Evolutionary conservation across 1,140 invertebrate species (phyloP), one percentile per base, ranked within the genome.

Genomic region (Sesamia nonagrioides): DNA sequence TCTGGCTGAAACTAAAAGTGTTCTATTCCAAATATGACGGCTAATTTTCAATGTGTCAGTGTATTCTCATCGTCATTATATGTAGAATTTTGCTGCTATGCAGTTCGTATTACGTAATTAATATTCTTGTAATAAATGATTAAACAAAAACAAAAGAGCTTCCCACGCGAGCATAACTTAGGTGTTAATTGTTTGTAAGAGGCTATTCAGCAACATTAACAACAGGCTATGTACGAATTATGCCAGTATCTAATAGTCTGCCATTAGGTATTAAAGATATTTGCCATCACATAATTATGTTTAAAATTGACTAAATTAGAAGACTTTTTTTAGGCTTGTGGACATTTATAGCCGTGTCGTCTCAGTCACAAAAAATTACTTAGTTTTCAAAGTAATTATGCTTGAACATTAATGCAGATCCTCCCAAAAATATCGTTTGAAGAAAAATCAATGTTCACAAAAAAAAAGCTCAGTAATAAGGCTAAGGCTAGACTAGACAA

Each of bases 401-500:
- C 27, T 27, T 27, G 27, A n/a, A n/a, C n/a, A n/a, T n/a, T 27
- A 1, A 27, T 27, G 27, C 27, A 27, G 27, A 40, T 7, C 8
- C 6, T 40, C 8, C 37, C 6, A 40, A 40, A 9, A 40, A 40
- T 40, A 2, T 6, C 1, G 37, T 40, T 40, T 13, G 13, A 13
- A 45, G 11, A 45, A 45, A 0, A 40, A 7, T 40, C 7, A 21
- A 54, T 21, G 15, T 33, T 27, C 6, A 2, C 54, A 2, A 21
- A n/a, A 35, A n/a, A 35, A 69, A 35, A n/a, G 11, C 33, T 37
- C 27, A 9, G 11, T 54, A 48, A 37, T 71, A 71, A 54, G 45
- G 40, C 40, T 54, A 74, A 74, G 71, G 58, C 69, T 73, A 72
- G 15, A 54, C 60, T 60, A 77, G 40, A 77, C 77, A 79, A 76